Conservation (phyloP, 37 sponge, comb jelly and placozoan genomes). For the Lycopodina hypogea region DNA sequence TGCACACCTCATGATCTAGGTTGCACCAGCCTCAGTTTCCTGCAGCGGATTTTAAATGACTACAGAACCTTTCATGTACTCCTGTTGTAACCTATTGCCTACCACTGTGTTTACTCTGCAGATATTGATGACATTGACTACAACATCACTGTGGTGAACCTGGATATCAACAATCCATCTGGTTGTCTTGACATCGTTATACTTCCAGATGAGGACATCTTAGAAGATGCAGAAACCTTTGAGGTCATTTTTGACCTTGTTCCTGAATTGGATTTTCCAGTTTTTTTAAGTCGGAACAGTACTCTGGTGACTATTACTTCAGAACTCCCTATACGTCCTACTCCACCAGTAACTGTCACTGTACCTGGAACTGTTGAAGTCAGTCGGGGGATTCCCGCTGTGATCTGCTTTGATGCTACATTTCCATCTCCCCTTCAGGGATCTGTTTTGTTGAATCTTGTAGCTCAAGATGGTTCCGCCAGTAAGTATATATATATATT, state of each 20-base stretch:
- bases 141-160: too few species aligned
- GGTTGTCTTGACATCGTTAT: too few species aligned
- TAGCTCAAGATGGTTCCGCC: neutral
- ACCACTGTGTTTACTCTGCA: too few species aligned
- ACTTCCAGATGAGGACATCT: neutral
- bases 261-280: neutral
- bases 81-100: too few species aligned
- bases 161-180: too few species aligned
- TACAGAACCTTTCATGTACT: too few species aligned
- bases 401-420: neutral
- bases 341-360: too few species aligned
- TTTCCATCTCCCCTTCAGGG: neutral
- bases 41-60: too few species aligned
- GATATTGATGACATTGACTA: too few species aligned
- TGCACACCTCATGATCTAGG: too few species aligned
- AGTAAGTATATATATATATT: neutral
- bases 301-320: neutral
- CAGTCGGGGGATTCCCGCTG: slow-evolving; percentile 2
- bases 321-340: neutral
- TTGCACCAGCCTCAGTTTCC: too few species aligned
- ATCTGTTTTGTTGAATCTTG: neutral
- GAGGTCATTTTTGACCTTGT: neutral
- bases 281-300: neutral
- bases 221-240: too few species aligned
- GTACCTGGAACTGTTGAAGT: neutral